A percentile compares a stretch with the other conserved stretches of the same genome.
Conservation (phyloP, 2,888 invertebrate genomes). For the Oxyteleia sp. region DNA sequence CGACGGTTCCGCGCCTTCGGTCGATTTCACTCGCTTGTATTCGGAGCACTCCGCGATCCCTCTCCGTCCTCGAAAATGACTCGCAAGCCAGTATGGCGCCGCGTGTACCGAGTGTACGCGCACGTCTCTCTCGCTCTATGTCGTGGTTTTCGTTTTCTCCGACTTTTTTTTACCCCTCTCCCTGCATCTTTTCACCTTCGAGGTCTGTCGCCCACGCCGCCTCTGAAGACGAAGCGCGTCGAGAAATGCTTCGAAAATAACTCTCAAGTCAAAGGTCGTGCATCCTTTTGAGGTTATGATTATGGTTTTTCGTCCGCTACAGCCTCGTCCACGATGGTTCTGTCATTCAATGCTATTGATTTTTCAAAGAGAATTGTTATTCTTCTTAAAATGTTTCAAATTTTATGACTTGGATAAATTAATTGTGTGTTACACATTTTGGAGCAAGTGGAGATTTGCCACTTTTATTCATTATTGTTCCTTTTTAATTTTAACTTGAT, state of each 20-base stretch:
- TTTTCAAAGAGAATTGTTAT: neutral
- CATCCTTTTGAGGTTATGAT: constrained; percentile 64
- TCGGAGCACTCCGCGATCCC: constrained; percentile 41
- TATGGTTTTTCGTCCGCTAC: constrained; percentile 43
- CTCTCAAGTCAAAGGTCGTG: constrained; percentile 53
- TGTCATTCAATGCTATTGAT: constrained; percentile 33
- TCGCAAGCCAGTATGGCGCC: constrained; percentile 71
- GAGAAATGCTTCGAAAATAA: constrained; percentile 51
- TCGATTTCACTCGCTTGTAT: constrained; percentile 65
- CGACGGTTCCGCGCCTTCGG: constrained; percentile 39
- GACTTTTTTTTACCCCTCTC: constrained; percentile 29
- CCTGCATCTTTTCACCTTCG: constrained; percentile 68
- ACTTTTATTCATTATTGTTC: too few relatives aligned
- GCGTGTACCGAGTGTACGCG: constrained; percentile 26
- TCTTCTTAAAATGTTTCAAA: neutral
- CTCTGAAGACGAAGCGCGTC: constrained; percentile 15
- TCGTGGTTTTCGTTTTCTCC: constrained; percentile 36
- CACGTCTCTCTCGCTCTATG: constrained; percentile 39
- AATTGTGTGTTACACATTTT: neutral
- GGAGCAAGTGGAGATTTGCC: too few relatives aligned
- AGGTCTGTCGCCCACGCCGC: constrained; percentile 56
- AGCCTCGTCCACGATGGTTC: constrained; percentile 13
- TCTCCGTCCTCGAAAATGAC: constrained; percentile 62
- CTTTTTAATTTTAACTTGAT: too few relatives aligned
- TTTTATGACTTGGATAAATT: too few relatives aligned